These are phyloP conservation scores for Drosophila atripex DNA, from an alignment of 2,888 invertebrate genomes.

Conservation along the genomic window DNA sequence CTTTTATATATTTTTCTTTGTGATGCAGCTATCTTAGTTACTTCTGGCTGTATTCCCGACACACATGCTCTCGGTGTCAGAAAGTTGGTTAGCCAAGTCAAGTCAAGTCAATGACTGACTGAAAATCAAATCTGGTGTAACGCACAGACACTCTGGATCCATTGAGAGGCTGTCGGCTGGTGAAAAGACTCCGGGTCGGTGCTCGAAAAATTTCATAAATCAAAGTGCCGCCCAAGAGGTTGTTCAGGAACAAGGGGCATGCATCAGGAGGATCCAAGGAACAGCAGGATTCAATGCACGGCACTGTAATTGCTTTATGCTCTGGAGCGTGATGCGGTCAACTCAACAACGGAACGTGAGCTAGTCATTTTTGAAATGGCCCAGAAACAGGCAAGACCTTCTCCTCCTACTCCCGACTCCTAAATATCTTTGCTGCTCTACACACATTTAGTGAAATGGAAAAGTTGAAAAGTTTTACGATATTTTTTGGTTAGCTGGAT, in stretches of 20 bases:
- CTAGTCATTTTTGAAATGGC: constrained; percentile 65
- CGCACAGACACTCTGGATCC: constrained; percentile 4
- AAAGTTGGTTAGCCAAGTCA: constrained; percentile 58
- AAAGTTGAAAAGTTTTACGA: constrained; percentile 71
- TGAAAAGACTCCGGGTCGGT: constrained; percentile 38
- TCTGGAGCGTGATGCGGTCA: constrained; percentile 75
- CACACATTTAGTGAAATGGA: constrained; percentile 38
- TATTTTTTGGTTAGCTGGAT: constrained; percentile 57
- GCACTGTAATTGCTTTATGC: constrained; percentile 72
- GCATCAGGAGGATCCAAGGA: constrained; percentile 19
- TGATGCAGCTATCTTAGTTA: neutral
- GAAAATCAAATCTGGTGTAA: constrained; percentile 66
- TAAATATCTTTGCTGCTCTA: neutral
- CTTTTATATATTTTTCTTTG: neutral
- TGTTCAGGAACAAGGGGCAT: constrained; percentile 14
- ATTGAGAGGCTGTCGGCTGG: constrained; percentile 22
- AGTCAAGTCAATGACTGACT: constrained; percentile 50
- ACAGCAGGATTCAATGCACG: constrained; percentile 62
- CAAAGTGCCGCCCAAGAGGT: constrained; percentile 49
- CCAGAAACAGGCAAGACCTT: constrained; percentile 27
- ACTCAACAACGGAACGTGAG: constrained; percentile 74
- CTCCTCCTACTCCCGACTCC: neutral
- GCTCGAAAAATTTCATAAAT: constrained; percentile 72
- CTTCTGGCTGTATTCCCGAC: constrained; percentile 8
- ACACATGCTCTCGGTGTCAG: constrained; percentile 18